Conservation (phyloP, 2,113 vertebrate species). For the Silurus asotus region DNA sequence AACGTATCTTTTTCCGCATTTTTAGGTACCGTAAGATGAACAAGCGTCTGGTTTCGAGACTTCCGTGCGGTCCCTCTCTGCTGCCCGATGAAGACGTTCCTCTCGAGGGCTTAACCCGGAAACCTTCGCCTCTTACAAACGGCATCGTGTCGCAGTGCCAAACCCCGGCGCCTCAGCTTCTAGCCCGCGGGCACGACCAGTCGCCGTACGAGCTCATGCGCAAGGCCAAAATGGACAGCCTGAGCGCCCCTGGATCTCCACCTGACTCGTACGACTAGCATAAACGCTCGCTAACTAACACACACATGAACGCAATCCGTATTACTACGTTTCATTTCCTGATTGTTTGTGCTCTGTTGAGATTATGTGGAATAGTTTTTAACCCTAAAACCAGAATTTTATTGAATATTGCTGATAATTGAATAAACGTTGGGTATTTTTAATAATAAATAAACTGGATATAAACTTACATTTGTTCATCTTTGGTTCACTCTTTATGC, state of each 20-base stretch:
- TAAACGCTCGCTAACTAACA: too few relatives aligned
- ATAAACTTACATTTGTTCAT: not conserved
- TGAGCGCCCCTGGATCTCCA: constrained; percentile 89
- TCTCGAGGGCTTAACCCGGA: constrained; percentile 82
- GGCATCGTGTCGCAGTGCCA: constrained; percentile 77
- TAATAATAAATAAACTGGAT: not conserved
- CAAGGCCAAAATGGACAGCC: constrained; percentile 89
- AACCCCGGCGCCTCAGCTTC: constrained; percentile 82
- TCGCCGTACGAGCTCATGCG: constrained; percentile 80
- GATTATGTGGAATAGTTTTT: not conserved
- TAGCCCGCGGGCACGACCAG: constrained; percentile 87
- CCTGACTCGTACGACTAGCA: constrained; percentile 82
- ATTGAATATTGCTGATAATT: not conserved
- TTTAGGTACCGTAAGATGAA: constrained; percentile 97
- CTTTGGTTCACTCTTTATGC: not conserved
- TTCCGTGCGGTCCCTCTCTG: constrained; percentile 79
- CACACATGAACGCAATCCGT: not conserved
- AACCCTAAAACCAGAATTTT: not conserved
- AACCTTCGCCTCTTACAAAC: constrained; percentile 85
- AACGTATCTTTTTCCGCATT: not conserved
- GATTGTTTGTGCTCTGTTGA: not conserved
- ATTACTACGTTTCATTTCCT: not conserved
- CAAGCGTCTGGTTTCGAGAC: constrained; percentile 87
- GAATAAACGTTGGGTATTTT: not conserved
- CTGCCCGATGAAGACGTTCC: constrained; percentile 83